Evolutionary conservation across 2,888 invertebrate species (phyloP).

Genomic region (Anticlea derivata): DNA sequence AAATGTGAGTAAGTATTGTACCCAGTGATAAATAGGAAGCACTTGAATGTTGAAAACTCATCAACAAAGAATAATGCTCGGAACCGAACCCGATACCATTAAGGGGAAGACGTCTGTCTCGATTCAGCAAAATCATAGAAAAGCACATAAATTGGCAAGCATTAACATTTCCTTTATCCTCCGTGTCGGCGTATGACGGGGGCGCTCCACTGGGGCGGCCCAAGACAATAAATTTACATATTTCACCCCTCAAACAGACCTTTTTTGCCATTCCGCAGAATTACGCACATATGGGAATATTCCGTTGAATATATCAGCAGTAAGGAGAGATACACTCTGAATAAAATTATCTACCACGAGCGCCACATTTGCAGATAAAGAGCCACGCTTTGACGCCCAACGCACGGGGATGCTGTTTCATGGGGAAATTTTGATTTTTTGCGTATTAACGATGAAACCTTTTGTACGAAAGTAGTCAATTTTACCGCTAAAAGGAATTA

Average conservation of each 20-base stretch:
- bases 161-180: slow-evolving; percentile 84
- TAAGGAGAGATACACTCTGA: slow-evolving; percentile 80
- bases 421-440: slow-evolving; percentile 33
- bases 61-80: slow-evolving; percentile 19
- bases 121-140: slow-evolving; percentile 84
- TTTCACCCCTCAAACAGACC: slow-evolving; percentile 84
- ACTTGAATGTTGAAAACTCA: neutral
- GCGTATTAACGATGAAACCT: neutral
- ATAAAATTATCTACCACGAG: slow-evolving; percentile 80
- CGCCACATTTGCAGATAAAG: slow-evolving; percentile 77
- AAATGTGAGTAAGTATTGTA: too few relatives aligned
- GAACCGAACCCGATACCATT: slow-evolving; percentile 52
- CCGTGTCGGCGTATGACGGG: slow-evolving; percentile 83
- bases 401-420: slow-evolving; percentile 37
- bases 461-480: too few relatives aligned
- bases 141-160: slow-evolving; percentile 83
- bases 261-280: slow-evolving; percentile 84
- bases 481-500: too few relatives aligned
- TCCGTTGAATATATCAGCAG: slow-evolving; percentile 83
- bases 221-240: slow-evolving; percentile 85
- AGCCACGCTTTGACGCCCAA: slow-evolving; percentile 61
- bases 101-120: slow-evolving; percentile 71
- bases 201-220: slow-evolving; percentile 74
- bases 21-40: too few relatives aligned
- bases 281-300: slow-evolving; percentile 85